Evolutionary conservation across 2,797 vertebrate genomes (phyloP), one percentile per base, ranked within the genome.

Genomic region (Pogonophryne albipinna): DNA sequence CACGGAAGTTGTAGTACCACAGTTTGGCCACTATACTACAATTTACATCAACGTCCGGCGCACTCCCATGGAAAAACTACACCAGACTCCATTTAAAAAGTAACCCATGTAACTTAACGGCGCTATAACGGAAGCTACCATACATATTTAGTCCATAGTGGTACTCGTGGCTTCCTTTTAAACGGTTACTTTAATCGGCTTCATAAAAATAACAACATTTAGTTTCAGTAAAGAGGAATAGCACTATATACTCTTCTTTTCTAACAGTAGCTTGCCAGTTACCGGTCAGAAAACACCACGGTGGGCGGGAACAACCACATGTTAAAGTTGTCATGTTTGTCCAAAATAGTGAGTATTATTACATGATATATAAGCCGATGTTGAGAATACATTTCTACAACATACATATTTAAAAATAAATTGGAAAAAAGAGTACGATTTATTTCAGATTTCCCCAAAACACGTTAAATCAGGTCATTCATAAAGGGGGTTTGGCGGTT

Each of bases 311-410:
- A 42, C 23, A 11, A 52, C 31, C 76, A 72, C 70, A 47, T 51
- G 31, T 45, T 45, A 66, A 85, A 68, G 10, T 66, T 77, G 14
- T 14, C 0, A 2, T 64, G 78, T 52, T 16, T 6, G 4, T 4
- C 34, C 3, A 17, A 51, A n/a, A 17, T 0, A n/a, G 10, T 7
- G 11, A 1, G 20, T 6, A 45, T 47, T 11, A 2, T 6, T 3
- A 1, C 0, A 44, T 10, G 6, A 34, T 3, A 70, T 4, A 11
- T 0, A 17, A 0, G 57, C 77, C 50, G 81, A 82, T 0, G 55
- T 59, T 1, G 0, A 53, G 5, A 27, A 0, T 0, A n/a, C 1
- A 0, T 1, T 3, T 10, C 0, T 0, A 41, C 5, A 17, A 59
- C 3, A 34, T 0, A 1, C 0, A 6, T 0, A 20, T 0, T 6